These are phyloP conservation scores for Drosophila repletoides DNA, from an alignment of 1,140 invertebrate species.

Conservation along the genomic window DNA sequence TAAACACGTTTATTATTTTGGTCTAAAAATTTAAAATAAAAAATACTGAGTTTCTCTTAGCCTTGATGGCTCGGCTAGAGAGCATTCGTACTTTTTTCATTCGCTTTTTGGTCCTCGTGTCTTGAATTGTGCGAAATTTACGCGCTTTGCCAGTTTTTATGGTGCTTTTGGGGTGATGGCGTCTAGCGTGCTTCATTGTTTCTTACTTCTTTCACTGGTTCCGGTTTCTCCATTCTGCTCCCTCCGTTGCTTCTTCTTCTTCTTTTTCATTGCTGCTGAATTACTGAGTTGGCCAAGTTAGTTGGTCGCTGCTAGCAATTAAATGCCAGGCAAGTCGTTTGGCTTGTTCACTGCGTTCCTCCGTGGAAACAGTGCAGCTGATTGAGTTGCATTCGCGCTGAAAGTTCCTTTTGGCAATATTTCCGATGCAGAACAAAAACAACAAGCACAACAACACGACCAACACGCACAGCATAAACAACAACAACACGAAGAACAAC, in stretches of 20 bases:
- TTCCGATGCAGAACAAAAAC: conserved; percentile 21
- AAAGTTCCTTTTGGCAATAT: conserved; percentile 47
- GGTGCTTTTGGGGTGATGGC: not conserved
- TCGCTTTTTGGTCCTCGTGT: not conserved
- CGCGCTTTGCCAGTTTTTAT: conserved; percentile 34
- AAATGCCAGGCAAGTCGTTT: conserved; percentile 9
- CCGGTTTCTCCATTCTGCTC: too few relatives aligned
- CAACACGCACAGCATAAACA: too few relatives aligned
- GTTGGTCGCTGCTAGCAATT: conserved; percentile 22
- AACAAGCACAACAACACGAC: too few relatives aligned
- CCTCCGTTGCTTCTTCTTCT: not conserved
- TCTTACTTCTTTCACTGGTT: not conserved
- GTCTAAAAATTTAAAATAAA: too few relatives aligned
- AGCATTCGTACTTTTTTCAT: too few relatives aligned
- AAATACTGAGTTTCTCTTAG: too few relatives aligned
- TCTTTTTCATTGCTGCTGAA: not conserved
- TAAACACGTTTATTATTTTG: too few relatives aligned
- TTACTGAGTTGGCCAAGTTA: conserved; percentile 11
- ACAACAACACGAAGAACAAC: too few relatives aligned
- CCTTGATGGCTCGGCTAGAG: too few relatives aligned
- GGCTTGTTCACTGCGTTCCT: not conserved
- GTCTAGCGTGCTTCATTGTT: not conserved
- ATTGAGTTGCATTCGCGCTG: conserved; percentile 59
- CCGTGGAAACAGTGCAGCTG: conserved; percentile 29
- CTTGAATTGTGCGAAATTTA: conserved; percentile 36